Evolutionary conservation across 2,797 vertebrate species (phyloP).

Genomic region (Craterocephalus amniculus): DNA sequence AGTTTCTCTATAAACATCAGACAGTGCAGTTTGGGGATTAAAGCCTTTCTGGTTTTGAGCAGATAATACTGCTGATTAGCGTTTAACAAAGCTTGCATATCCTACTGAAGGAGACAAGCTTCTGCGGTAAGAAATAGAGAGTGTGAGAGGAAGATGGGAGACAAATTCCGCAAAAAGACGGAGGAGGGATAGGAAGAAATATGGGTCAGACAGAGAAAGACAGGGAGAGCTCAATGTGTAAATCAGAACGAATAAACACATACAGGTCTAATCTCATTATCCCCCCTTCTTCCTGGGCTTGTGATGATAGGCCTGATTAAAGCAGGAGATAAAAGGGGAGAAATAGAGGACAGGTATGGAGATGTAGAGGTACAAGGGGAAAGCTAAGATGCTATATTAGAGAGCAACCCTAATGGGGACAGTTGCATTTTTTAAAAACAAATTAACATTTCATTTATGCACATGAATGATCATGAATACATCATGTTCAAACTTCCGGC

Average conservation of each 20-base stretch:
- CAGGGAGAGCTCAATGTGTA: conserved; percentile 68
- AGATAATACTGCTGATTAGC: conserved; percentile 38
- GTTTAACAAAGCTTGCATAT: conserved; percentile 39
- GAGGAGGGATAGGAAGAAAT: conserved; percentile 62
- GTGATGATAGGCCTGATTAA: conserved; percentile 73
- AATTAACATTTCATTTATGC: background rate
- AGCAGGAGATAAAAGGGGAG: conserved; percentile 59
- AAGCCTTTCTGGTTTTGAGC: conserved; percentile 20
- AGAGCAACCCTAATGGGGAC: background rate
- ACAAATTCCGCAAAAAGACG: conserved; percentile 51
- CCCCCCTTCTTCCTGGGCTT: conserved; percentile 59
- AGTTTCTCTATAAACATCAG: conserved; percentile 35
- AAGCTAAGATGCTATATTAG: conserved; percentile 1
- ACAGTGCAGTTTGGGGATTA: conserved; percentile 15
- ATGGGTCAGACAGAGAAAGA: conserved; percentile 72
- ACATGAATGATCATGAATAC: background rate
- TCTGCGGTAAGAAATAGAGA: conserved; percentile 24
- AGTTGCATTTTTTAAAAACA: background rate
- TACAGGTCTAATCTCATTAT: conserved; percentile 79
- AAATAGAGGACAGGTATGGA: conserved; percentile 42
- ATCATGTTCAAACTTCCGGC: background rate
- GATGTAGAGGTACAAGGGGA: conserved; percentile 22
- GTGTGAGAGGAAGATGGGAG: conserved; percentile 36
- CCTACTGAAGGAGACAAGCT: conserved; percentile 24
- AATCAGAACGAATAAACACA: conserved; percentile 79